phyloP scores from a whole-genome alignment of 2,797 vertebrate genomes.

The Enteromius radiatus region DNA sequence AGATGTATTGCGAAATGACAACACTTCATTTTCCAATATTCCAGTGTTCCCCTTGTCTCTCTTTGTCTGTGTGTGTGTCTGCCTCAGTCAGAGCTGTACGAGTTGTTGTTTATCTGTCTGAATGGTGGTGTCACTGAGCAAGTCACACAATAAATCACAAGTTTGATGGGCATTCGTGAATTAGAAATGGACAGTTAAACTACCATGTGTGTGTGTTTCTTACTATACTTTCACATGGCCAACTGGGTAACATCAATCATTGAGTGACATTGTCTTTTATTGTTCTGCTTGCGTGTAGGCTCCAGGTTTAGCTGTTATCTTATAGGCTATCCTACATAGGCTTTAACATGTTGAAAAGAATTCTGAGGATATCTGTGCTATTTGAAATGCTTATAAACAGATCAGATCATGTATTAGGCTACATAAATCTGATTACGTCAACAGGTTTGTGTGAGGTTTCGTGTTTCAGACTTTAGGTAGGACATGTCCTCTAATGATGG shows the following conservation, averaged over 20 bases:
- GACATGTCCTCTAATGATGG: not conserved
- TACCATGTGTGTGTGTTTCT: constrained; percentile 30
- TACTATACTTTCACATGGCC: not conserved
- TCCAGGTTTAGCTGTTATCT: not conserved
- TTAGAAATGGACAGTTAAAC: constrained; percentile 30
- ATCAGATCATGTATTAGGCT: not conserved
- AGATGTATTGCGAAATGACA: constrained; percentile 82
- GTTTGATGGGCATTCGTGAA: constrained; percentile 13
- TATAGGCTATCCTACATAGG: not conserved
- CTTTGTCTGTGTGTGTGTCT: constrained; percentile 15
- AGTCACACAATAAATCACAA: constrained; percentile 20
- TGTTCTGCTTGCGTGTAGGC: not conserved
- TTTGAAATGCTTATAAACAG: not conserved
- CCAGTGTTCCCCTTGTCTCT: constrained; percentile 27
- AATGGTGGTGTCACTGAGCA: constrained; percentile 45
- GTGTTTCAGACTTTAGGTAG: not conserved
- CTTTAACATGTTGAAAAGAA: not conserved
- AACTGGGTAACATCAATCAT: constrained; percentile 10
- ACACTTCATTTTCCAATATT: constrained; percentile 59
- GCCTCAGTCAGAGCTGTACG: constrained; percentile 39
- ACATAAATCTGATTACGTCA: not conserved
- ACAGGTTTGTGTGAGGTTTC: constrained; percentile 8
- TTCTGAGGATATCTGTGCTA: not conserved
- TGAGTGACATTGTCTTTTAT: constrained; percentile 58
- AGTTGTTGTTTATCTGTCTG: constrained; percentile 52